A percentile compares a stretch with the other conserved stretches of the same genome.
These are phyloP conservation scores for Schrankia costaestrigalis DNA, from an alignment of 2,888 invertebrate species.

Conservation along the genomic window DNA sequence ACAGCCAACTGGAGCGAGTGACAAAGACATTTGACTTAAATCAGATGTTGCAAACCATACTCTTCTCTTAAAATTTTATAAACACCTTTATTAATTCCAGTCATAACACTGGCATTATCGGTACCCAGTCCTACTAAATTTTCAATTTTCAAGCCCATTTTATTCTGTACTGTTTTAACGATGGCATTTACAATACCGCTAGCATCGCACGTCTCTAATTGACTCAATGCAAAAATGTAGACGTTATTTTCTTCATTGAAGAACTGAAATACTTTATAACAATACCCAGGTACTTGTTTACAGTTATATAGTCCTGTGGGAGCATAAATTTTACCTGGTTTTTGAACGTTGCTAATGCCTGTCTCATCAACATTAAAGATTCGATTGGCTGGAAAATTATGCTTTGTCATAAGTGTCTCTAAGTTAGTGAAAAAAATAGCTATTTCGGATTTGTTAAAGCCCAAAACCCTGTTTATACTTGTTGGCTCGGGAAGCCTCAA, in stretches of 20 bases:
- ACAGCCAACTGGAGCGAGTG: neutral
- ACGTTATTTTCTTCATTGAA: neutral
- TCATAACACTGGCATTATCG: neutral
- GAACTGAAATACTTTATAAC: neutral
- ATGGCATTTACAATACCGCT: conserved; percentile 7
- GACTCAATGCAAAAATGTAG: neutral
- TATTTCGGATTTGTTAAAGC: conserved; percentile 9
- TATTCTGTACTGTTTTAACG: neutral
- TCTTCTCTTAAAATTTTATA: neutral
- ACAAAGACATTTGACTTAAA: neutral
- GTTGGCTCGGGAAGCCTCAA: conserved; percentile 4
- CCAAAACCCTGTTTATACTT: conserved; percentile 2
- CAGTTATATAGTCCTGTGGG: neutral
- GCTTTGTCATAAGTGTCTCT: conserved; percentile 7
- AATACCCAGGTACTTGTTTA: neutral
- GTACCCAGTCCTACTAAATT: neutral
- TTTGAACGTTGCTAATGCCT: neutral
- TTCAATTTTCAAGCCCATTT: neutral
- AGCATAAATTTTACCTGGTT: neutral
- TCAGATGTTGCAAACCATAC: neutral
- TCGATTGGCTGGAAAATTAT: conserved; percentile 7
- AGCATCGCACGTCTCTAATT: too few species aligned
- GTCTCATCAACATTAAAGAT: conserved; percentile 11
- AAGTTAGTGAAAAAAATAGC: conserved; percentile 5
- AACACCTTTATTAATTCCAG: neutral